phyloP scores from a whole-genome alignment of 2,888 invertebrate species.

The Magallana nippona region DNA sequence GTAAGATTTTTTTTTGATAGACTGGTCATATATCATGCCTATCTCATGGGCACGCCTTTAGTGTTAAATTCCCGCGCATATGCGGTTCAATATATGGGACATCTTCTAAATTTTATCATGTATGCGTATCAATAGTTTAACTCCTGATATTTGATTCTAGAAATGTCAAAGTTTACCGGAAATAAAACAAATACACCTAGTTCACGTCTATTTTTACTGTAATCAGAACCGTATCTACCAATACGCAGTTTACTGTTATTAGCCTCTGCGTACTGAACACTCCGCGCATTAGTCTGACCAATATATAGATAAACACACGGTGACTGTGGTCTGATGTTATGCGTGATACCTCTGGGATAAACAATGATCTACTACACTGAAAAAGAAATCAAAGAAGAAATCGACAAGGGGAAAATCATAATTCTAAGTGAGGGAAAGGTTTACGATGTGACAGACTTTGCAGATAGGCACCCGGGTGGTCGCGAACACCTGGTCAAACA shows the following conservation, averaged over 20 bases:
- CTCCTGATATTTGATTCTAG: too few relatives aligned
- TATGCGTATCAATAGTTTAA: too few relatives aligned
- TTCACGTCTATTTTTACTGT: too few relatives aligned
- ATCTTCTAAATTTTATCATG: too few relatives aligned
- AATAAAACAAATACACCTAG: too few relatives aligned
- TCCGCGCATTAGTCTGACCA: background rate
- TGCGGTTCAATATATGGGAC: too few relatives aligned
- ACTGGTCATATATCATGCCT: too few relatives aligned
- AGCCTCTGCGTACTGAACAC: background rate
- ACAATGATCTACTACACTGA: slow-evolving; percentile 43
- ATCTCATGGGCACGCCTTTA: too few relatives aligned
- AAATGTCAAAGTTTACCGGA: too few relatives aligned
- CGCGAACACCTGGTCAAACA: slow-evolving; percentile 63
- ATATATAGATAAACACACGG: background rate
- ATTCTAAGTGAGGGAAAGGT: slow-evolving; percentile 63
- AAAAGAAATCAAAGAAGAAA: slow-evolving; percentile 42
- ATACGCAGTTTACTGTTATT: background rate
- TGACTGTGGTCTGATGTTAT: background rate
- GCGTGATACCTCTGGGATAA: background rate
- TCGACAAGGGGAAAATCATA: slow-evolving; percentile 62
- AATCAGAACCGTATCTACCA: background rate
- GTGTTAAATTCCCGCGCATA: too few relatives aligned
- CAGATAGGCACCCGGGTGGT: slow-evolving; percentile 74
- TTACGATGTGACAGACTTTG: slow-evolving; percentile 75
- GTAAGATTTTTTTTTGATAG: too few relatives aligned